Evolutionary conservation across 2,113 vertebrate genomes (phyloP).

Genomic region (Actinemys pallida): DNA sequence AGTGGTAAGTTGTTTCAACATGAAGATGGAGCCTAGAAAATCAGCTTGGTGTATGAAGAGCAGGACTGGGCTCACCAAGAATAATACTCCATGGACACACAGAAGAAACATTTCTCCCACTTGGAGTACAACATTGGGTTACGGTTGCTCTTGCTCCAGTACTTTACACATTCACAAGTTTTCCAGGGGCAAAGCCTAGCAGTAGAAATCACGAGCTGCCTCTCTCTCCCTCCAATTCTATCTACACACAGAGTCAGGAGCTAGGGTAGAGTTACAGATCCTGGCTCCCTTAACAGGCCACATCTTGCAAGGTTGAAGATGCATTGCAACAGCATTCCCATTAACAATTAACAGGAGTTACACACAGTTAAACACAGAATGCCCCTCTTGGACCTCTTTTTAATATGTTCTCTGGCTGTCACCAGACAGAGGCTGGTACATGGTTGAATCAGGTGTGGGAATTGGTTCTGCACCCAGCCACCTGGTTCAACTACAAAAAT

Average conservation of each 20-base stretch:
- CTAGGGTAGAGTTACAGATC: neutral
- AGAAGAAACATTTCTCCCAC: neutral
- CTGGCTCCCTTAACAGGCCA: neutral
- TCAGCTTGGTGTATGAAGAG: neutral
- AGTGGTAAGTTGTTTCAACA: neutral
- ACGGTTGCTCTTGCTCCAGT: rapidly evolving
- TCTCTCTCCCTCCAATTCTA: neutral
- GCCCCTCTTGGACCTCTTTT: neutral
- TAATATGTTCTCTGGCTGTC: neutral
- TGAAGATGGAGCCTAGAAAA: neutral
- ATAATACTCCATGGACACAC: neutral
- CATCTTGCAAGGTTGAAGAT: neutral
- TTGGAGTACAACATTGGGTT: neutral
- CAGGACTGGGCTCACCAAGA: neutral
- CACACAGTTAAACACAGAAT: neutral
- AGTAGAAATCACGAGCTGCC: rapidly evolving
- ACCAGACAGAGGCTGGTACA: rapidly evolving
- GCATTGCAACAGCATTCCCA: neutral
- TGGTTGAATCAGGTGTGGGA: neutral
- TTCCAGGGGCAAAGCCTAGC: neutral
- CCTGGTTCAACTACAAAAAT: neutral
- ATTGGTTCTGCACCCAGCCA: rapidly evolving
- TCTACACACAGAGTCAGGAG: neutral
- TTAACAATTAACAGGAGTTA: neutral
- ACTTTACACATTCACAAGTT: neutral